Evolutionary conservation across 2,888 invertebrate genomes (phyloP).

Genomic region (Geophilus truncorum): DNA sequence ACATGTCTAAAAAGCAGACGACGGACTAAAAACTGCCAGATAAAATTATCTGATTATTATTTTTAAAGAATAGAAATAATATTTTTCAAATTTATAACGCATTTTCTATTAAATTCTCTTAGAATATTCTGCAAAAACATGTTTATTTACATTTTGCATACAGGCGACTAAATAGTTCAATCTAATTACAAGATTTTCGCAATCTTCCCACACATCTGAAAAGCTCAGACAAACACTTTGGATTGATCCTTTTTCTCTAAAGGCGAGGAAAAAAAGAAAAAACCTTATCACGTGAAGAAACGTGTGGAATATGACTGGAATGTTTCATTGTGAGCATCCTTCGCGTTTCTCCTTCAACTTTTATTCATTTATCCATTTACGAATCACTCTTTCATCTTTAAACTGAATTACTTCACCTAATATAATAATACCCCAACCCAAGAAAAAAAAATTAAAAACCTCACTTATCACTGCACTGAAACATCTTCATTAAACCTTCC

Average conservation of each 20-base stretch:
- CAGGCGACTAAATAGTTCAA: not conserved
- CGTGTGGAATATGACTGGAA: conserved; percentile 8
- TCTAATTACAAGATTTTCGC: not conserved
- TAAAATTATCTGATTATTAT: too few relatives aligned
- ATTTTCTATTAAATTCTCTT: too few relatives aligned
- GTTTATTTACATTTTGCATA: not conserved
- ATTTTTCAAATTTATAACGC: too few relatives aligned
- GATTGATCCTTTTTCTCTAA: not conserved
- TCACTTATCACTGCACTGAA: not conserved
- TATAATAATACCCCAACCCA: not conserved
- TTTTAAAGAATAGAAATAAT: too few relatives aligned
- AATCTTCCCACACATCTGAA: conserved; percentile 2
- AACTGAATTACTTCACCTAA: not conserved
- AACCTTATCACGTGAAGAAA: conserved; percentile 21
- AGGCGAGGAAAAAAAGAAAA: too few relatives aligned
- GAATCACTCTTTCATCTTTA: not conserved
- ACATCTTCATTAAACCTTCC: not conserved
- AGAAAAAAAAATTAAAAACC: not conserved
- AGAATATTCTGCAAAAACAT: too few relatives aligned
- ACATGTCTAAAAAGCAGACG: too few relatives aligned
- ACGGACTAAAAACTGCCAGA: too few relatives aligned
- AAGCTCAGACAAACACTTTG: conserved; percentile 22
- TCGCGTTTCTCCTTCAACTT: not conserved
- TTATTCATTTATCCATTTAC: conserved; percentile 20
- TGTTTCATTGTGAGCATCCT: not conserved